Percentiles rank a stretch among this genome's conserved stretches.
phyloP scores from a whole-genome alignment of 1,140 invertebrate genomes.

The Lysiphlebus fabarum region DNA sequence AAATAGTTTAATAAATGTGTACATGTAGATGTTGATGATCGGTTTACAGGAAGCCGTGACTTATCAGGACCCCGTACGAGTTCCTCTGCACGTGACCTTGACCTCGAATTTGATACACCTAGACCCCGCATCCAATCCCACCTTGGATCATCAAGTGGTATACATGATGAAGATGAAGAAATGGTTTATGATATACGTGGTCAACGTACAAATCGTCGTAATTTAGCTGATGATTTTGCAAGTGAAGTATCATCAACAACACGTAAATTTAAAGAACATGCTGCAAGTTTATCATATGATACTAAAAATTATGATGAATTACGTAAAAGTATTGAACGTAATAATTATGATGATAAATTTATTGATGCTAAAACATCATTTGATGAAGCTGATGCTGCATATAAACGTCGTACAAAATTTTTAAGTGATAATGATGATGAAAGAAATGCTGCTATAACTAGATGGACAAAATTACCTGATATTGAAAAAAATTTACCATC shows the following conservation, averaged over 20 bases:
- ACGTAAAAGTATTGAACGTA: constrained; percentile 14
- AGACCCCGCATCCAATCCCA: constrained; percentile 30
- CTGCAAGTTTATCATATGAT: constrained; percentile 33
- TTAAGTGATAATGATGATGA: constrained; percentile 52
- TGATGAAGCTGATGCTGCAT: constrained; percentile 38
- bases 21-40: constrained; percentile 27
- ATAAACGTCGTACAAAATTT: constrained; percentile 41
- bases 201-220: constrained; percentile 40
- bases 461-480: constrained; percentile 45
- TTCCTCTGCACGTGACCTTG: constrained; percentile 43
- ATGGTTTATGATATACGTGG: constrained; percentile 51
- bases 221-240: constrained; percentile 43
- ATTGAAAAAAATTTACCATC: constrained; percentile 33
- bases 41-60: constrained; percentile 50
- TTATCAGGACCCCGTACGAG: constrained; percentile 43
- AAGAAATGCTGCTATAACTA: constrained; percentile 44
- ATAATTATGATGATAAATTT: constrained; percentile 24
- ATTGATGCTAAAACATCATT: constrained; percentile 30
- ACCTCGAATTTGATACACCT: constrained; percentile 44
- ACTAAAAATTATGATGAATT: constrained; percentile 25
- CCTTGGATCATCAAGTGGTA: constrained; percentile 29
- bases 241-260: constrained; percentile 43
- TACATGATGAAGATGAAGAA: constrained; percentile 43
- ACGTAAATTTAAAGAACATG: constrained; percentile 38
- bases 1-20: constrained; percentile 1